These are phyloP conservation scores for Muscicapa striata DNA, from an alignment of 2,797 vertebrate species.

Conservation along the genomic window DNA sequence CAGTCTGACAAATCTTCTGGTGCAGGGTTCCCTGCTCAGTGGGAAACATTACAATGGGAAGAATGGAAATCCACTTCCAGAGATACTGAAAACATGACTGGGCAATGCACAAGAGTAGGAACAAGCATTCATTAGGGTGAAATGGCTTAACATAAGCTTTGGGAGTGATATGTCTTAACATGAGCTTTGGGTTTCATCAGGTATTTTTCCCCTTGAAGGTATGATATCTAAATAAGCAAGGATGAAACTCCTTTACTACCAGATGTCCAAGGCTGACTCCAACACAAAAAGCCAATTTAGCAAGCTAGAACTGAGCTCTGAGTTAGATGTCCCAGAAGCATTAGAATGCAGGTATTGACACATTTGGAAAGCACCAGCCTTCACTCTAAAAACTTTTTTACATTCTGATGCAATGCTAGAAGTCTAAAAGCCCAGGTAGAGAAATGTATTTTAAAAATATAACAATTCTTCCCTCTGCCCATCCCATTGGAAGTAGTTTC, in stretches of 20 bases:
- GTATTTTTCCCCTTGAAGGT: constrained; percentile 5
- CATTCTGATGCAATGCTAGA: not conserved
- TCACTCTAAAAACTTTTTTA: not conserved
- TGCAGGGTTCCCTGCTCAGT: not conserved
- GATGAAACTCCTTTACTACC: constrained; percentile 1
- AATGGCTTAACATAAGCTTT: constrained; percentile 5
- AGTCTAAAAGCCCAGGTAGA: not conserved
- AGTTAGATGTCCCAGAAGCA: not conserved
- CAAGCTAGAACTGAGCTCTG: not conserved
- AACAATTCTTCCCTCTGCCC: not conserved
- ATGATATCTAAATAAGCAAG: not conserved
- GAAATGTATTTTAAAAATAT: not conserved
- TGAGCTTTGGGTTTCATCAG: constrained; percentile 23
- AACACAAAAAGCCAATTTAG: not conserved
- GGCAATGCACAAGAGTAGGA: not conserved
- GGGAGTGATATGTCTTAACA: not conserved
- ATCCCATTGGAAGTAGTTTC: not conserved
- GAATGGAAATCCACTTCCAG: not conserved
- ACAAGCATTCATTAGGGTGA: not conserved
- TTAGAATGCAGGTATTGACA: not conserved
- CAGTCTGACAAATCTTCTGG: not conserved
- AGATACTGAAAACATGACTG: not conserved
- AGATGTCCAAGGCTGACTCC: not conserved
- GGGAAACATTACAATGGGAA: not conserved
- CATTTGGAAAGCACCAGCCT: not conserved